Evolutionary conservation across 2,113 vertebrate genomes (phyloP), one percentile per base, ranked within the genome.

Genomic region (Eleginops maclovinus): DNA sequence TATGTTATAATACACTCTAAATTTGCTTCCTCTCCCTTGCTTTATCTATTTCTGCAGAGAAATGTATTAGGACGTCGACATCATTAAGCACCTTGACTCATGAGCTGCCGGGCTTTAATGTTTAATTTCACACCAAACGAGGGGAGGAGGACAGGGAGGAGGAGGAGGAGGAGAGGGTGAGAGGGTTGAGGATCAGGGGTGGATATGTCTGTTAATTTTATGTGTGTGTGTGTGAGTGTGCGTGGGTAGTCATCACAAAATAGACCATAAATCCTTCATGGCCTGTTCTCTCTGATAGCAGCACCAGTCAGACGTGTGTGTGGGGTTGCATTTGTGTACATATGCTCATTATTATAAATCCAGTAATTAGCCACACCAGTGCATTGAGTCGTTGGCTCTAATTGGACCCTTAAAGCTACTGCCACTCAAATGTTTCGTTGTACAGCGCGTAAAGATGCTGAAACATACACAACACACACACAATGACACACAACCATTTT

Each of bases 71-170:
- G 55, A 85, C 80, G 59, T 66, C 65, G 82, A 86, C 71, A 86
- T 83, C 70, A 80, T 88, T 87, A 82, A 77, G 75, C 36, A 80
- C 82, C 82, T 81, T 82, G 77, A 83, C 75, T 89, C 70, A 40
- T 72, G 79, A 79, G 82, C 66, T 81, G 66, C 61, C 63, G 43
- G 64, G 61, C 61, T 82, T 85, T 84, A 87, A 81, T 81, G 65
- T 89, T 89, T 88, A 77, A 89, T 85, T 89, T 85, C 79, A 88
- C 72, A 84, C 46, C 65, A 84, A 89, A 88, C 21, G 62, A 81
- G 40, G 26, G 69, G 75, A 72, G 61, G 81, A 70, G 87, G 75
- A 64, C 31, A 13, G 26, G 46, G 36, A 47, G 19, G 43, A 65
- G 68, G 26, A 63, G 70, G 53, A 1, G 22, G 64, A 66, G 28